Base-by-base conservation (phyloP, 2,797 vertebrate genomes). In the Leptatherina wallacei region DNA sequence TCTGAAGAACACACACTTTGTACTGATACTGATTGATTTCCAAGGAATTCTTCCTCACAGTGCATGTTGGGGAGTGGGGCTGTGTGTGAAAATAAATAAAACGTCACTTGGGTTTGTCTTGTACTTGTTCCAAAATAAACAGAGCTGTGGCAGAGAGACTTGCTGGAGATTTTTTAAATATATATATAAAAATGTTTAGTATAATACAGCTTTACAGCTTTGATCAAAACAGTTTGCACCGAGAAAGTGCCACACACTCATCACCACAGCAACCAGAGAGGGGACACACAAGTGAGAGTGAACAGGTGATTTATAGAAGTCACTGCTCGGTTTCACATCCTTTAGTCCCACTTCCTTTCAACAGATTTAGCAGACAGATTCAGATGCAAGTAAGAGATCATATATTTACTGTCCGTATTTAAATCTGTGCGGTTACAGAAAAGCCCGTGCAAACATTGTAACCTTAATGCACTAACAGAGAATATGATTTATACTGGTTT, bases 111-210 rank as follows among this genome's bases (percentile, higher is more conserved):
- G 84, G 91, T 96, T 96, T 95, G 95, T 94, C 95, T 96, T 95
- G 93, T 93, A 93, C 94, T 93, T 94, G 93, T 96, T 95, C 94
- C 96, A 96, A 96, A 97, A 96, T 95, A 97, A 98, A 98, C 95
- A 95, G 90, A 94, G 92, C 89, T 86, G 89, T 47, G 92, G 91
- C 87, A 80, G 87, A 44, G 82, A 81, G 78, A 74, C 65, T 65
- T 36, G 63, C 55, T 4, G 61, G 38, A 69, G 65, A 68, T 30
- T 29, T 92, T 92, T 69, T 8, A 1, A 20, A 47, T 47, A n/a
- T 14, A 14, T 40, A 40, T 14, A 4, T 40, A 81, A 88, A 89
- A 51, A 82, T 22, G 88, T 68, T 63, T 88, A 80, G 65, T 3
- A 88, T 84, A 0, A 61, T 22, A 70, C 0, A 81, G 70, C 63